Evolutionary conservation across 2,113 vertebrate genomes (phyloP).

Genomic region (Pomatorhinus ruficollis): DNA sequence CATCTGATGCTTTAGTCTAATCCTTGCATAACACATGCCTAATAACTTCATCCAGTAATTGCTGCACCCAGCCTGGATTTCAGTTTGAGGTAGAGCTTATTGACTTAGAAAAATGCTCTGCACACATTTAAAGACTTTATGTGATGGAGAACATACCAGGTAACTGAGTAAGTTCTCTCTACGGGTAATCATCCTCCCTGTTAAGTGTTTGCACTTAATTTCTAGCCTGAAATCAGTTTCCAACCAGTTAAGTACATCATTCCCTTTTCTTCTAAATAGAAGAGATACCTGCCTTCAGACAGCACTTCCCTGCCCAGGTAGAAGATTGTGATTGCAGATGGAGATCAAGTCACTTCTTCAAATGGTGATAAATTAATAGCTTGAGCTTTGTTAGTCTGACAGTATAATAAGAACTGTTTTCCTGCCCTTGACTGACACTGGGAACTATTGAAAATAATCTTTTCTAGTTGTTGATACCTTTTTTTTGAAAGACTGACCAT

Average conservation of each 20-base stretch:
- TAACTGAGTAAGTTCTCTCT: slow-evolving; percentile 36
- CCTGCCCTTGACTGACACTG: slow-evolving; percentile 38
- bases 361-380: slow-evolving; percentile 58
- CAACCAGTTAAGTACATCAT: slow-evolving; percentile 20
- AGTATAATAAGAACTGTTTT: slow-evolving; percentile 29
- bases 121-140: slow-evolving; percentile 16
- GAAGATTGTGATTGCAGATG: background rate
- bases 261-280: background rate
- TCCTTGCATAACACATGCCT: background rate
- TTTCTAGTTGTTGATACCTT: background rate
- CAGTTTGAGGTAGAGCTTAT: slow-evolving; percentile 56
- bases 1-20: slow-evolving; percentile 1
- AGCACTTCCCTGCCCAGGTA: background rate
- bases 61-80: background rate
- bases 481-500: background rate
- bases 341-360: slow-evolving; percentile 38
- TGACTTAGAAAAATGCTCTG: slow-evolving; percentile 49
- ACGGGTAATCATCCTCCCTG: background rate
- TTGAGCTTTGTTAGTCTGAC: slow-evolving; percentile 47
- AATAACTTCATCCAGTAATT: slow-evolving; percentile 24
- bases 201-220: slow-evolving; percentile 17
- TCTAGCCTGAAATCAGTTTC: slow-evolving; percentile 34
- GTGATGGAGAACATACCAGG: slow-evolving; percentile 19
- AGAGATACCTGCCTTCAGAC: slow-evolving; percentile 5
- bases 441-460: slow-evolving; percentile 20